Conservation (phyloP, 64 coral and sea anemone species). For the Porites lutea region DNA sequence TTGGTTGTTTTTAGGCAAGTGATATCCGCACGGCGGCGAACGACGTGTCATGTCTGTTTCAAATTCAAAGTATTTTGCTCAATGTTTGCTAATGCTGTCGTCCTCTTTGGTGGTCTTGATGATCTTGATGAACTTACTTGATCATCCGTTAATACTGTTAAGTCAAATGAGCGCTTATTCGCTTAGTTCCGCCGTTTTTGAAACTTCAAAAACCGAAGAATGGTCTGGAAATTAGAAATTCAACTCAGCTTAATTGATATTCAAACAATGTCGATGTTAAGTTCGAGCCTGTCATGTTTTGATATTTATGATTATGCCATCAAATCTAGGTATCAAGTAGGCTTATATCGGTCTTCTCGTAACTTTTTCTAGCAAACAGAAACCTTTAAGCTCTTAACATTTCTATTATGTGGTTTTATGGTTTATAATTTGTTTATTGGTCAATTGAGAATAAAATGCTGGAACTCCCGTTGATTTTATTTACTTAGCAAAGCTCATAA, state of each 20-base stretch:
- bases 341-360: background rate
- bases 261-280: background rate
- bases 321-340: background rate
- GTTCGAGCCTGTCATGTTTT: background rate
- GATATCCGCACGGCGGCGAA: background rate
- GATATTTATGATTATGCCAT: background rate
- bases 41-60: background rate
- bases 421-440: background rate
- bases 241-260: background rate
- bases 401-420: background rate
- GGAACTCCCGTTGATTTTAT: slow-evolving; percentile 31
- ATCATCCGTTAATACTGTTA: background rate
- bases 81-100: too few species aligned
- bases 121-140: background rate
- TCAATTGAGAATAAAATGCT: background rate
- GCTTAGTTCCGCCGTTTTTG: too few species aligned
- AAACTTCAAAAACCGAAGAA: background rate
- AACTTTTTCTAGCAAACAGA: background rate
- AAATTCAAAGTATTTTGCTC: background rate
- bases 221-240: background rate
- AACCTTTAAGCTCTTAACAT: background rate
- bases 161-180: background rate
- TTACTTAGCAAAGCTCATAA: background rate
- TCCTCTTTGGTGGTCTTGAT: background rate
- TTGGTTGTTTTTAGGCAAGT: background rate